Base-by-base conservation (phyloP, 2,113 vertebrate genomes). In the Myotis brandtii region DNA sequence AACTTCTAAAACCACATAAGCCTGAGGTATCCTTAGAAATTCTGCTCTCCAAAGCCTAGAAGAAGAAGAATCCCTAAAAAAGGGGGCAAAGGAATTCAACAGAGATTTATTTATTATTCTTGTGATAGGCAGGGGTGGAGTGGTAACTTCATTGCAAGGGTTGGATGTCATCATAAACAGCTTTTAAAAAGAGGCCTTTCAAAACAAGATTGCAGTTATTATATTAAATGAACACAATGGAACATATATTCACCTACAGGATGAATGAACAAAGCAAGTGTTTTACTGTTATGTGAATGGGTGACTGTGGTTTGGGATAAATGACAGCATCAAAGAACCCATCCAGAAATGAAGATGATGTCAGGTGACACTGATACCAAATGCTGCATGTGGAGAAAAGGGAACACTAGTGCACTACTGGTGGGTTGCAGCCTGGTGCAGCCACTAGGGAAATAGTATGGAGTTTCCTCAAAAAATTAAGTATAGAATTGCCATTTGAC, bases 221-320 rank as follows among this genome's bases (percentile, higher is more conserved):
- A 70, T 59, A 40, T 59, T 73, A 79, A 84, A 25, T 37, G 64
- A 89, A 56, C 25, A 64, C 27, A 81, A 16, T 52, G 82, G 54
- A 6, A 30, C 37, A 52, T 23, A 93, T n/a, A 69, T 54, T 75
- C 69, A 86, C 27, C n/a, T 52, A 93, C 43, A 81, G 70, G 91
- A 85, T 76, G 89, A 94, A 93, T 88, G 86, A 95, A 84, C 59
- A 95, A 87, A 80, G 23, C 11, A 54, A 18, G 67, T 59, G 14
- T 86, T 66, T 93, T 77, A 69, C 62, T 70, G 27, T 67, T 64
- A 69, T 32, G 4, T 77, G 87, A 93, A 67, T 2, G 62, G 66
- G 40, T 76, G 34, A 62, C 79, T 67, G 30, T 81, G 72, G n/a
- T 85, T 90, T 66, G 83, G 50, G 37, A 54, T 30, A 59, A 64